phyloP scores from a whole-genome alignment of 2,113 vertebrate species.

The Myiagra hebetior region DNA sequence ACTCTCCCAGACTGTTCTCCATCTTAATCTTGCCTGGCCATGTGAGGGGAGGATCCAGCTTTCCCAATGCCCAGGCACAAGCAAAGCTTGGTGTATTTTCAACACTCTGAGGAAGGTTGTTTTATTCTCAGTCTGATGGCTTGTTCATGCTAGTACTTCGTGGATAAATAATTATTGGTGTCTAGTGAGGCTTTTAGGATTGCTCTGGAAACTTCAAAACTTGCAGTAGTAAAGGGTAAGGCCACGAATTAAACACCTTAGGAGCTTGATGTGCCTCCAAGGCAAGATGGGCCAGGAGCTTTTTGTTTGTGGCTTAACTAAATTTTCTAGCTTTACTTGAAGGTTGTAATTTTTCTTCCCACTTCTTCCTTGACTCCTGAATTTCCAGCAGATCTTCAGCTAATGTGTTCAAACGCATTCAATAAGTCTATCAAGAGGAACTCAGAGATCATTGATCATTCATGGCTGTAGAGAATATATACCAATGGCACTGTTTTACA shows the following conservation, averaged over 20 bases:
- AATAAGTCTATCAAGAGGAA: not conserved
- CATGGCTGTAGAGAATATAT: not conserved
- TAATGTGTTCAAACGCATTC: not conserved
- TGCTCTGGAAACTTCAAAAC: not conserved
- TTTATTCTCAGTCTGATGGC: not conserved
- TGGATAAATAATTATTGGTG: not conserved
- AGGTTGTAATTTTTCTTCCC: not conserved
- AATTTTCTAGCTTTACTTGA: not conserved
- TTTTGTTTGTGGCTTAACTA: not conserved
- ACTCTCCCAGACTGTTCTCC: not conserved
- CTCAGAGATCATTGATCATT: not conserved
- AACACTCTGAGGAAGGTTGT: not conserved
- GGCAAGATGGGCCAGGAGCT: not conserved
- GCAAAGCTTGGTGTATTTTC: not conserved
- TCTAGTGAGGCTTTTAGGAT: conserved; percentile 4
- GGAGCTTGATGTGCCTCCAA: not conserved
- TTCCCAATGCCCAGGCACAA: not conserved
- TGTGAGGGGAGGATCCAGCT: not conserved
- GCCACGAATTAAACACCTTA: not conserved
- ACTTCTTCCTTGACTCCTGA: not conserved
- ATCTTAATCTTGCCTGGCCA: not conserved
- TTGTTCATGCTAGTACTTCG: not conserved
- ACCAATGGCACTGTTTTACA: not conserved
- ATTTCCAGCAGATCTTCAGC: not conserved
- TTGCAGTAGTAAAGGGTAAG: not conserved